A percentile compares a stretch with the other conserved stretches of the same genome.
These are phyloP conservation scores for Glareola pratincola DNA, from an alignment of 2,113 vertebrate species.

Conservation along the genomic window DNA sequence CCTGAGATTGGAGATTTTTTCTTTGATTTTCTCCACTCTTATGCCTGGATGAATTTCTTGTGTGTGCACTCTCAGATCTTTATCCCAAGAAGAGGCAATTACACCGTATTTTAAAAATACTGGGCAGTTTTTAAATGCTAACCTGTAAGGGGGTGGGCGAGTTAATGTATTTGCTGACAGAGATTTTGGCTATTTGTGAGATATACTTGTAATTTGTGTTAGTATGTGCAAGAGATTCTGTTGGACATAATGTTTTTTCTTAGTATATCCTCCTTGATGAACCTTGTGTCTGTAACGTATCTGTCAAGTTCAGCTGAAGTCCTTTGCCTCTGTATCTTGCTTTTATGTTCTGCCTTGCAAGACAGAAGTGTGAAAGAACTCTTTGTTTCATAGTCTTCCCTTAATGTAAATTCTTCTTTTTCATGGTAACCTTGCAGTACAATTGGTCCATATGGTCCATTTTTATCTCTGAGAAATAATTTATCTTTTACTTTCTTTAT, in stretches of 20 bases:
- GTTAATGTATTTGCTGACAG: background rate
- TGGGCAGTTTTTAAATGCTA: background rate
- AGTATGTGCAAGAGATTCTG: background rate
- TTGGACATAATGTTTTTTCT: background rate
- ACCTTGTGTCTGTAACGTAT: background rate
- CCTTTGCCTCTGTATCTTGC: background rate
- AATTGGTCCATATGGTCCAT: conserved; percentile 6
- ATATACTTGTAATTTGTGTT: background rate
- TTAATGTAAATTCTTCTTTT: conserved; percentile 30
- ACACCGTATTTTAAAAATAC: background rate
- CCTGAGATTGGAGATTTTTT: background rate
- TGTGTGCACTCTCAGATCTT: background rate
- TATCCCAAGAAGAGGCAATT: background rate
- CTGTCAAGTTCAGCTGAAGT: background rate
- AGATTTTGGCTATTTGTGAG: background rate
- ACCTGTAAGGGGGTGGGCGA: background rate
- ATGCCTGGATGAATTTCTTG: background rate
- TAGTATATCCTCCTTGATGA: background rate
- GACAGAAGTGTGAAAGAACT: conserved; percentile 12
- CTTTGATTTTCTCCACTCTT: background rate
- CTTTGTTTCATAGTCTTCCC: conserved; percentile 28
- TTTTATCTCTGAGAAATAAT: conserved; percentile 4
- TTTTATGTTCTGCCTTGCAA: background rate
- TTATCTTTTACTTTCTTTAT: background rate
- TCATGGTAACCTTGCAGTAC: background rate